Conservation (phyloP, 2,113 vertebrate species). For the Orcinus orca region DNA sequence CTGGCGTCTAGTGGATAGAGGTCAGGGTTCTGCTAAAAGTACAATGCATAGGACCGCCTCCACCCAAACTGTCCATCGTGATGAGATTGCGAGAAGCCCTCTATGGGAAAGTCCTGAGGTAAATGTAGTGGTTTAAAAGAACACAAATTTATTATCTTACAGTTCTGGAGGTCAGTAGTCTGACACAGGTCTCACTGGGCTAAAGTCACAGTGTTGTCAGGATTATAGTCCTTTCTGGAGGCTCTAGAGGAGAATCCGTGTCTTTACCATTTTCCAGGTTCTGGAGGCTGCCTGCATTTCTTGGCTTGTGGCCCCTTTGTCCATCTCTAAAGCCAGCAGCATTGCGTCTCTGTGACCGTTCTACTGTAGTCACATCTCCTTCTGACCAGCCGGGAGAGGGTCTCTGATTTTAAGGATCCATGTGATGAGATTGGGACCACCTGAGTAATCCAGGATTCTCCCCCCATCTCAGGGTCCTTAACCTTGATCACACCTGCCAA, state of each 20-base stretch:
- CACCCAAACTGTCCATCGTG: not conserved
- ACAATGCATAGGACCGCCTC: not conserved
- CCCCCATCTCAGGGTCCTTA: not conserved
- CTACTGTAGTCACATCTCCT: not conserved
- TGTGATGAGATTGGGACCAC: not conserved
- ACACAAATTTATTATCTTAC: not conserved
- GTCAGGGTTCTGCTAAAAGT: not conserved
- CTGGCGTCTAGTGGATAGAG: not conserved
- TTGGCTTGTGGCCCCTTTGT: not conserved
- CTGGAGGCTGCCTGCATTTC: not conserved
- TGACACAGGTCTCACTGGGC: too few species aligned
- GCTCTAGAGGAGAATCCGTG: not conserved
- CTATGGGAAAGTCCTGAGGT: not conserved
- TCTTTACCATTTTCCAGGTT: not conserved
- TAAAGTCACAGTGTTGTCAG: too few species aligned
- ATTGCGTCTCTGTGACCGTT: not conserved
- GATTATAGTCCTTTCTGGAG: not conserved
- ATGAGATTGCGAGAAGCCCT: not conserved
- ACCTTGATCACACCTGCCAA: not conserved
- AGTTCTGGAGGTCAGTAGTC: not conserved
- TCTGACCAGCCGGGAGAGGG: not conserved
- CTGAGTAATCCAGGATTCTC: not conserved
- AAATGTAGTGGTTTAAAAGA: not conserved
- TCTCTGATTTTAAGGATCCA: not conserved
- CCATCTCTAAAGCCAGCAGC: not conserved